A percentile compares a stretch with the other conserved stretches of the same genome.
Conservation (phyloP, 2,888 invertebrate genomes). For the Pomacea canaliculata region DNA sequence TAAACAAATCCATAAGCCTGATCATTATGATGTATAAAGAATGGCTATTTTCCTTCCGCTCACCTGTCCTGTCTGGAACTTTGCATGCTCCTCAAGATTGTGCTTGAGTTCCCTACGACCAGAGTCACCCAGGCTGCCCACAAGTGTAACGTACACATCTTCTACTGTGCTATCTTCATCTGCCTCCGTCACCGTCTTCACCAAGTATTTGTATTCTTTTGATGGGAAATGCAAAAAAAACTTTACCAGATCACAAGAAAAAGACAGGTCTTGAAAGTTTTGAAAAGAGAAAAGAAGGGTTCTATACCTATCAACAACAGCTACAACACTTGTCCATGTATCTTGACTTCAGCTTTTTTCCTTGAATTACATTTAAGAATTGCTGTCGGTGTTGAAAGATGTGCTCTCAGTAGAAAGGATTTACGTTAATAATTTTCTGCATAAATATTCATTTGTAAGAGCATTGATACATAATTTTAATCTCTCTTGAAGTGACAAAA, state of each 20-base stretch:
- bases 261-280: not conserved
- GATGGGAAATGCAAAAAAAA: conserved; percentile 12
- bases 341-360: too few relatives aligned
- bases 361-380: too few relatives aligned
- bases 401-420: too few relatives aligned
- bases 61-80: conserved; percentile 59
- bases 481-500: too few relatives aligned
- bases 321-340: too few relatives aligned
- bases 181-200: conserved; percentile 53
- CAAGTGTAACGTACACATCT: conserved; percentile 52
- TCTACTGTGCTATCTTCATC: conserved; percentile 55
- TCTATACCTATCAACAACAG: too few relatives aligned
- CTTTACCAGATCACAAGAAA: not conserved
- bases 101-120: conserved; percentile 54
- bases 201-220: conserved; percentile 54
- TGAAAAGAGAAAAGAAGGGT: not conserved
- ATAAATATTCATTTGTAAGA: too few relatives aligned
- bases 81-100: conserved; percentile 44
- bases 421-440: too few relatives aligned
- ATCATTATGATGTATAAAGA: too few relatives aligned
- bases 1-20: too few relatives aligned
- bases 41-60: conserved; percentile 2
- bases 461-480: too few relatives aligned
- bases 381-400: too few relatives aligned
- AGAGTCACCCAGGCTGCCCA: conserved; percentile 57